Conservation (phyloP, 2,888 invertebrate genomes). For the Dryobota labecula region DNA sequence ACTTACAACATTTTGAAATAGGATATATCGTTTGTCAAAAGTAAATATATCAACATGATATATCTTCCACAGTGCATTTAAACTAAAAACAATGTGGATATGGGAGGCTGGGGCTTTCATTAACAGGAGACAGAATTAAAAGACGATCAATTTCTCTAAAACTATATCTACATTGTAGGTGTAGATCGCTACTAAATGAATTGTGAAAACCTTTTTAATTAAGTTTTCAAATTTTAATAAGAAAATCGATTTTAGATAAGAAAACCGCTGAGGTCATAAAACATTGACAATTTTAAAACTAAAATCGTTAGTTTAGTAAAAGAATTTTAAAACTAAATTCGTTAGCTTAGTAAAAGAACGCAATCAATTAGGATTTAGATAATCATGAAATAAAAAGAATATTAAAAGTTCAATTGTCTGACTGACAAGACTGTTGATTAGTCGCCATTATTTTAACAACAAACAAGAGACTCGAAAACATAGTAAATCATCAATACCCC, state of each 20-base stretch:
- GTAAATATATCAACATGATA: not conserved
- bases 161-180: not conserved
- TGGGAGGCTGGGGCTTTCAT: not conserved
- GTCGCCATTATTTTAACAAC: not conserved
- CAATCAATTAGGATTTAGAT: too few relatives aligned
- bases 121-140: not conserved
- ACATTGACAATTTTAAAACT: constrained; percentile 13
- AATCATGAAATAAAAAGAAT: not conserved
- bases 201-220: not conserved
- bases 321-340: constrained; percentile 19
- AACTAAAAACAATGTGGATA: not conserved
- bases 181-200: not conserved
- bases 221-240: not conserved
- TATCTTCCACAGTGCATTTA: too few relatives aligned
- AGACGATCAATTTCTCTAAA: not conserved
- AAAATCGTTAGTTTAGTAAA: too few relatives aligned
- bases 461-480: not conserved
- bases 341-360: constrained; percentile 16
- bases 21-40: not conserved
- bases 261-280: constrained; percentile 18
- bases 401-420: constrained; percentile 2
- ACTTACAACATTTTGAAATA: not conserved
- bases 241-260: constrained; percentile 4
- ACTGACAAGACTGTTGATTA: not conserved
- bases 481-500: too few relatives aligned